phyloP scores from a whole-genome alignment of 2,113 vertebrate species.

The Pelusios castaneus region DNA sequence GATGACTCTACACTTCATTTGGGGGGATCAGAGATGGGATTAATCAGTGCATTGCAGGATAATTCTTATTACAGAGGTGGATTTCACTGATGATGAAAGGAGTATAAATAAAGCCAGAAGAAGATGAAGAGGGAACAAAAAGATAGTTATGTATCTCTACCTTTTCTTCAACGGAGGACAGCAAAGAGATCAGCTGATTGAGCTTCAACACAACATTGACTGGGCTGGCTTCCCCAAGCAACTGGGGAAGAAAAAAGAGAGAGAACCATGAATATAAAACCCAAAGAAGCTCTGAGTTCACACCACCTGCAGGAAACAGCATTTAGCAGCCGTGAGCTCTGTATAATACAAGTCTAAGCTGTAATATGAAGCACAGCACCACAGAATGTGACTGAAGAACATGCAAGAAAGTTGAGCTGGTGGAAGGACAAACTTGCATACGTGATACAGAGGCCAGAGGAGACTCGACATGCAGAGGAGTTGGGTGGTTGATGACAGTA shows the following conservation, averaged over 20 bases:
- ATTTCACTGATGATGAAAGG: background rate
- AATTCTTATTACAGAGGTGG: background rate
- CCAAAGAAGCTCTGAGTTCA: background rate
- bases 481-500: background rate
- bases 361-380: rapidly evolving
- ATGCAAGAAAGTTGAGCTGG: background rate
- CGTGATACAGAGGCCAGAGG: background rate
- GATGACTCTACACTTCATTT: background rate
- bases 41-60: background rate
- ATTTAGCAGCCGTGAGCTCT: background rate
- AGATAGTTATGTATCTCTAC: slow-evolving; percentile 68
- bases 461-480: background rate
- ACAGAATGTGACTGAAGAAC: background rate
- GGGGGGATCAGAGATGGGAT: background rate
- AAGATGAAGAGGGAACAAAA: background rate
- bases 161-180: slow-evolving; percentile 95
- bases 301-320: rapidly evolving
- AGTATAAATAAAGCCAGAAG: background rate
- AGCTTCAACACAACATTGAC: slow-evolving; percentile 82
- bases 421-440: slow-evolving; percentile 5
- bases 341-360: background rate
- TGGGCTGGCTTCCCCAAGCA: slow-evolving; percentile 78
- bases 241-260: slow-evolving; percentile 66
- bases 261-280: background rate
- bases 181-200: slow-evolving; percentile 88